Evolutionary conservation across 2,888 invertebrate species (phyloP), one percentile per base, ranked within the genome.

Genomic region (Zootermopsis nevadensis): DNA sequence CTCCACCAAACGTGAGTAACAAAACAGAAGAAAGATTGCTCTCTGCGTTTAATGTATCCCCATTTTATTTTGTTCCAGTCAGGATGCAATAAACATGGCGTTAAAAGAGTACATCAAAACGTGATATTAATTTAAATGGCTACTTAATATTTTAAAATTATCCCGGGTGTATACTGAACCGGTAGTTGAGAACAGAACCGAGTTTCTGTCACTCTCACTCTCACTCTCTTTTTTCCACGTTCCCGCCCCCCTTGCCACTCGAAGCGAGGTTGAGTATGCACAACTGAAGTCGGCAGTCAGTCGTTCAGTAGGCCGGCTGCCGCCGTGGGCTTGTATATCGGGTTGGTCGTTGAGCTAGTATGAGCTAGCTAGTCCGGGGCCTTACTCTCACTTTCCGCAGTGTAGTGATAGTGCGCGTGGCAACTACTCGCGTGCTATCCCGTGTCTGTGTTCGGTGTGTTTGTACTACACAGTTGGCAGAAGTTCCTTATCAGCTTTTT

Each of bases 301-400:
- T 81, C 69, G 30, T 69, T 69, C 81, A 81, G 81, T 81, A 31
- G 69, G 81, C 72, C 81, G 81, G 74, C 74, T 1, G 74, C n/a
- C 38, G 74, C 74, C 74, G 35, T n/a, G 74, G 2, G 74, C n/a
- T 27, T n/a, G 60, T 10, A 60, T n/a, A 8, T 60, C 2, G 60
- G 48, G n/a, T n/a, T 60, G 60, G n/a, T 27, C n/a, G n/a, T 60
- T n/a, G 27, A 60, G 60, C n/a, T n/a, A n/a, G n/a, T n/a, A n/a
- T n/a, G n/a, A n/a, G n/a, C n/a, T n/a, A n/a, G 60, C 60, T 15
- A 27, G n/a, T 6, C 27, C 60, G 15, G 60, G 15, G 3, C 60
- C n/a, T 4, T 6, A 60, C 27, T 60, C 60, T 60, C 27, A n/a
- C 60, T 60, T 60, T 60, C n/a, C n/a, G 10, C 60, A 60, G 10